Evolutionary conservation across 2,797 vertebrate genomes (phyloP), one percentile per base, ranked within the genome.

Genomic region (Schizothorax lantsangensis): DNA sequence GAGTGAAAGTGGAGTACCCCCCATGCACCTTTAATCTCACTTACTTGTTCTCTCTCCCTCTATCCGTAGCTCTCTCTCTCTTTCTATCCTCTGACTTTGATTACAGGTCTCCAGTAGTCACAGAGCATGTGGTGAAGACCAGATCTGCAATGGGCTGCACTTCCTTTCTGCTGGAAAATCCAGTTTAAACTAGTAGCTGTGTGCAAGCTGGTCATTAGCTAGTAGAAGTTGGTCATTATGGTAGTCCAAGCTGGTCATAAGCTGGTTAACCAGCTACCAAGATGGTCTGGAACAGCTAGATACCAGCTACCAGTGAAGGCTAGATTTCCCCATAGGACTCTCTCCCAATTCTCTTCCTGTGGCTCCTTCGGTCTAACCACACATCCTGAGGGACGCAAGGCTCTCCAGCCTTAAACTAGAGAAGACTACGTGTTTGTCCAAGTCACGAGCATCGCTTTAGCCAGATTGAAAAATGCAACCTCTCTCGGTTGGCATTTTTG

Each of bases 1-100:
- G 81, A 89, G 83, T 80, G 73, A 87, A 49, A 85, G 88, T 82
- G 79, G 64, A 71, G 88, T 84, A 68, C 69, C 88, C 80, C 81
- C 81, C 49, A 84, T 49, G 21, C 81, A 83, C 79, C 78, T 78
- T 81, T 80, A 43, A 80, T 54, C 30, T 38, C 83, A 62, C 87
- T 72, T 79, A 64, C 62, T 73, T 52, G 79, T 88, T 81, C 64
- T 68, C 62, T 87, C 77, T 79, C 54, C 83, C 54, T 47, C 57
- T 86, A 33, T 66, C 54, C 38, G 5, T 69, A 81, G 19, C 33
- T 17, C 57, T 79, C 68, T 72, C 64, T 82, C 54, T 40, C 68
- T 49, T 10, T 85, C 45, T 78, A 17, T 71, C 38, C 77, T 38
- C 74, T 84, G 86, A 79, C 84, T 79, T 43, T 87, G 88, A 87